Conservation (phyloP, 2,888 invertebrate genomes). For the Thecocarcelia acutangulata region DNA sequence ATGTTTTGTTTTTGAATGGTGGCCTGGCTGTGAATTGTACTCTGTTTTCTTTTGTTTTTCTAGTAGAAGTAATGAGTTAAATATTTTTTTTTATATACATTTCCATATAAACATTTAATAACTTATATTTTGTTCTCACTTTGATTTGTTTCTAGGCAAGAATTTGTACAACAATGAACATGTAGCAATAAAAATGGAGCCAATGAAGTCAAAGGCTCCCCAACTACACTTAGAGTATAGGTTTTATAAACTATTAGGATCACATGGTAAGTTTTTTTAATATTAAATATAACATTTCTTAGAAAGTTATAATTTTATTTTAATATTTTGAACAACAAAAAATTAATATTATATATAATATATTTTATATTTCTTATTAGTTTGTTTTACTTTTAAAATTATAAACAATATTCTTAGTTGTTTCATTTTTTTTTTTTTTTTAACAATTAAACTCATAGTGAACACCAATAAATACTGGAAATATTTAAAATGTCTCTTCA, state of each 20-base stretch:
- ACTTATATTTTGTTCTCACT: not conserved
- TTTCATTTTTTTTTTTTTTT: too few relatives aligned
- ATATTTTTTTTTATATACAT: not conserved
- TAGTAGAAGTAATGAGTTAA: conserved; percentile 6
- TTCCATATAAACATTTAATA: conserved; percentile 1
- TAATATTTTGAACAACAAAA: too few relatives aligned
- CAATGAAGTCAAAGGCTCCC: conserved; percentile 99
- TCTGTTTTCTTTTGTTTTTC: conserved; percentile 1
- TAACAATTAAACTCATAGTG: too few relatives aligned
- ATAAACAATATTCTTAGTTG: too few relatives aligned
- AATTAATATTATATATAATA: too few relatives aligned
- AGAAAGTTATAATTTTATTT: not conserved
- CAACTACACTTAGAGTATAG: conserved; percentile 99
- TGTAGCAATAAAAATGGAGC: conserved; percentile 99
- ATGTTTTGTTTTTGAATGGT: conserved; percentile 51
- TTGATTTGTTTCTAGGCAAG: conserved; percentile 88
- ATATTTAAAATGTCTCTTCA: too few relatives aligned
- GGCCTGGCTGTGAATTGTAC: conserved; percentile 20
- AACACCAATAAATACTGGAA: too few relatives aligned
- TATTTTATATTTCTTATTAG: conserved; percentile 19
- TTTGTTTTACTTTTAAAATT: too few relatives aligned
- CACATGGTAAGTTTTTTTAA: conserved; percentile 89
- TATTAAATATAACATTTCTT: conserved; percentile 44
- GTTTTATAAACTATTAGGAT: conserved; percentile 99
- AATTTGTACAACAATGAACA: conserved; percentile 99